These are phyloP conservation scores for Rhopalosiphum nymphaeae DNA, from an alignment of 2,888 invertebrate genomes.

Conservation along the genomic window DNA sequence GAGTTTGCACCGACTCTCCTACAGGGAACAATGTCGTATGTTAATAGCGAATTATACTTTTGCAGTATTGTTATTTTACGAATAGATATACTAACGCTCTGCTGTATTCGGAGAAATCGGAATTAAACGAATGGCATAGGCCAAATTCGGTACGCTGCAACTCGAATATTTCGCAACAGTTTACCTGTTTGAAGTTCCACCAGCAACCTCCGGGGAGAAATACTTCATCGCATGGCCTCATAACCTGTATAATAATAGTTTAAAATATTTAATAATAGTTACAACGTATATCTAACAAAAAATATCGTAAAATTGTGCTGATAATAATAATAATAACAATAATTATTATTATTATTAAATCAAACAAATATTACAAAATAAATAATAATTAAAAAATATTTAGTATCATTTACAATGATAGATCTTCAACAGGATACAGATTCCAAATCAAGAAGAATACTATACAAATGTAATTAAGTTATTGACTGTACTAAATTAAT, in stretches of 20 bases:
- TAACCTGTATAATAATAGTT: conserved; percentile 67
- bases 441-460: not conserved
- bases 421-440: not conserved
- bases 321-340: not conserved
- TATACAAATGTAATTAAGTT: not conserved
- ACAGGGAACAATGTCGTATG: not conserved
- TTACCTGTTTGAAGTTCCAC: conserved; percentile 70
- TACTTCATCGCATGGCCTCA: conserved; percentile 70
- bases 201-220: conserved; percentile 69
- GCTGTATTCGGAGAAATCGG: conserved; percentile 68
- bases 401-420: not conserved
- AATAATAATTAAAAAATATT: not conserved
- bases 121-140: conserved; percentile 72
- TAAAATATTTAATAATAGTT: not conserved
- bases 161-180: conserved; percentile 72
- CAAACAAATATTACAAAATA: not conserved
- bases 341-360: not conserved
- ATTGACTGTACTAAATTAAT: not conserved
- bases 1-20: conserved; percentile 30
- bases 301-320: not conserved
- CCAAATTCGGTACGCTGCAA: conserved; percentile 72
- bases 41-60: not conserved
- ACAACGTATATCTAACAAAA: not conserved
- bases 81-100: conserved; percentile 63
- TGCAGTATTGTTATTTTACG: not conserved